Evolutionary conservation across 2,888 invertebrate genomes (phyloP).

Genomic region (Drosophila mimica): DNA sequence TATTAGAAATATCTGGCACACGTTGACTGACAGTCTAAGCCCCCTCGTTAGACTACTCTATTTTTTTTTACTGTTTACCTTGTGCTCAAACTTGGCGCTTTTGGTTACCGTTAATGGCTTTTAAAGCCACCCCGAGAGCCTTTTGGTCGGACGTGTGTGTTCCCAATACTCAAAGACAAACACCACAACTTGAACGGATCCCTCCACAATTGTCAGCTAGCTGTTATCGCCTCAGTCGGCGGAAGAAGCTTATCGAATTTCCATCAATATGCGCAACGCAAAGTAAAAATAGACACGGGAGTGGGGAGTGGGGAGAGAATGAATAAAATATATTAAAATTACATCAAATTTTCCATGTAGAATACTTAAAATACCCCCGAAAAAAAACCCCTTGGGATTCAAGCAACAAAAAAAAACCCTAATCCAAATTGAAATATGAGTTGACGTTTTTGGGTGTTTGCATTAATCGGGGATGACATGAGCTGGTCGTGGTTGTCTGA

Average conservation of each 20-base stretch:
- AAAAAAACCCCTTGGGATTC: background rate
- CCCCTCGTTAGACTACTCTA: background rate
- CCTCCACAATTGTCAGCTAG: constrained; percentile 28
- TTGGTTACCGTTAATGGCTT: constrained; percentile 40
- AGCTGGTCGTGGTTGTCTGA: constrained; percentile 3
- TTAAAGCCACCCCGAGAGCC: constrained; percentile 37
- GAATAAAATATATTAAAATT: constrained; percentile 20
- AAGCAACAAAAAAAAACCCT: background rate
- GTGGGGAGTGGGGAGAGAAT: too few species aligned
- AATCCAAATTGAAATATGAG: constrained; percentile 1
- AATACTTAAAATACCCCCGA: background rate
- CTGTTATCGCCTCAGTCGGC: constrained; percentile 37
- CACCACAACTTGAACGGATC: constrained; percentile 18
- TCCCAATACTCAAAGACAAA: constrained; percentile 38
- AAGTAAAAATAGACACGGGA: constrained; percentile 3
- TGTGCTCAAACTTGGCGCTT: constrained; percentile 18
- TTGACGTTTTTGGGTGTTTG: constrained; percentile 17
- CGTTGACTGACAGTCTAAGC: background rate
- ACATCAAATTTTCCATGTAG: constrained; percentile 26
- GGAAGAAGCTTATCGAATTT: constrained; percentile 51
- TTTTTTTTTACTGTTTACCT: constrained; percentile 18
- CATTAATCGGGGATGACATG: constrained; percentile 34
- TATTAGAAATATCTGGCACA: background rate
- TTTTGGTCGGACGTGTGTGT: constrained; percentile 16
- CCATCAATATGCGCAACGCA: constrained; percentile 32